phyloP scores from a whole-genome alignment of 2,113 vertebrate species.

The Amblyornis subalaris region DNA sequence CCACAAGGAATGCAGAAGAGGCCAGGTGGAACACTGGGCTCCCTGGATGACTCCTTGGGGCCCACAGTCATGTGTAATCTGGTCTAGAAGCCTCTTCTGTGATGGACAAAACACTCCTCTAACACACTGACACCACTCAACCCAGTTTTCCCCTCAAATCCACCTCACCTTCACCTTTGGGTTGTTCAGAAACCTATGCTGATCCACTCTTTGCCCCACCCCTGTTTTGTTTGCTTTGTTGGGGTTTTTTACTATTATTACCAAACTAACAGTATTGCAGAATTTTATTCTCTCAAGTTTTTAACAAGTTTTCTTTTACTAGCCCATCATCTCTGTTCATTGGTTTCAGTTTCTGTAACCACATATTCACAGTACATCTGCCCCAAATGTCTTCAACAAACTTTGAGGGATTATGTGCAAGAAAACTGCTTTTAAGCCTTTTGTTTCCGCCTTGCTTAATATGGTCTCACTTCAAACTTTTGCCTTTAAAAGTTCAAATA shows the following conservation, averaged over 20 bases:
- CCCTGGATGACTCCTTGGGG: background rate
- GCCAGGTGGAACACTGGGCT: background rate
- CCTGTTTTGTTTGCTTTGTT: background rate
- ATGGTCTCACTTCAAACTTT: background rate
- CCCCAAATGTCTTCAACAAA: background rate
- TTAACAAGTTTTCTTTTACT: background rate
- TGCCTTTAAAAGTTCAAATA: background rate
- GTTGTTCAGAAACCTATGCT: background rate
- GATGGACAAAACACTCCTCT: background rate
- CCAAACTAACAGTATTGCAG: background rate
- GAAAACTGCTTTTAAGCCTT: background rate
- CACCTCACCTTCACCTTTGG: background rate
- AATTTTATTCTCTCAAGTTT: background rate
- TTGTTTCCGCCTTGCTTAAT: background rate
- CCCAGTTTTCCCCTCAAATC: background rate
- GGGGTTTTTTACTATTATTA: background rate
- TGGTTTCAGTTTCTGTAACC: background rate
- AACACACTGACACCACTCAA: background rate
- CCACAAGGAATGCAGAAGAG: accelerated
- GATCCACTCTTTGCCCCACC: background rate
- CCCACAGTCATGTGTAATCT: background rate
- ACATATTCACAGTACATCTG: background rate
- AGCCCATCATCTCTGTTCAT: background rate
- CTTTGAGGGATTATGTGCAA: background rate
- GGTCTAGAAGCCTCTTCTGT: background rate